phyloP scores from a whole-genome alignment of 2,113 vertebrate genomes.

The Ammospiza caudacuta region DNA sequence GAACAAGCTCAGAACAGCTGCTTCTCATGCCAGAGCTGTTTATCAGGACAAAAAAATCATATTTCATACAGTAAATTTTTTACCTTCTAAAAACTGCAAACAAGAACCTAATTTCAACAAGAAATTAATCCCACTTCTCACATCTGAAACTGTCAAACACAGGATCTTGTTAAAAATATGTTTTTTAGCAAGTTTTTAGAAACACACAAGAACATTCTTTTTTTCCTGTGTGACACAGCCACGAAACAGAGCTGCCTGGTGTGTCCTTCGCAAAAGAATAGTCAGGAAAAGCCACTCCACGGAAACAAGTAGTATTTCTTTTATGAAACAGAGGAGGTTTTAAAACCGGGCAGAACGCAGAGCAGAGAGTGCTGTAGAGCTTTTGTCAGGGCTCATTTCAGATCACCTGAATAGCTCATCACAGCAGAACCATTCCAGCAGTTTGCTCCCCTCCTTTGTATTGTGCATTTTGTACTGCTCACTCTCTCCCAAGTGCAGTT shows the following conservation, averaged over 20 bases:
- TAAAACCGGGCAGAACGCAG: not conserved
- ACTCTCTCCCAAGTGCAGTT: not conserved
- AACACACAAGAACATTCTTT: rapidly evolving
- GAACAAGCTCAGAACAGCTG: not conserved
- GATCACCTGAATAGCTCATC: not conserved
- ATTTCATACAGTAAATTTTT: not conserved
- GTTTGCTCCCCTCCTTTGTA: not conserved
- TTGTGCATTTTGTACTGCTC: not conserved
- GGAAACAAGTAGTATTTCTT: not conserved
- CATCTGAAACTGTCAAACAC: not conserved
- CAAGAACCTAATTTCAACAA: not conserved
- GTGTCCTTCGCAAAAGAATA: not conserved
- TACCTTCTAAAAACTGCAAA: not conserved
- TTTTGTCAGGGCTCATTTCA: slow-evolving; percentile 8
- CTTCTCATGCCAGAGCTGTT: not conserved
- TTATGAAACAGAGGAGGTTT: not conserved
- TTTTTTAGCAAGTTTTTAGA: not conserved
- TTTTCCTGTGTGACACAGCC: rapidly evolving
- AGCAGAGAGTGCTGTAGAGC: not conserved
- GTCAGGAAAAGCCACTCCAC: not conserved
- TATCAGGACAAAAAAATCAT: rapidly evolving
- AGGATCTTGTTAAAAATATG: not conserved
- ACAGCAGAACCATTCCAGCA: not conserved
- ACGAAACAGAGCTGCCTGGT: not conserved
- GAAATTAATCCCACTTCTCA: not conserved